phyloP scores from a whole-genome alignment of 2,113 vertebrate species.

The Phocoena phocoena region DNA sequence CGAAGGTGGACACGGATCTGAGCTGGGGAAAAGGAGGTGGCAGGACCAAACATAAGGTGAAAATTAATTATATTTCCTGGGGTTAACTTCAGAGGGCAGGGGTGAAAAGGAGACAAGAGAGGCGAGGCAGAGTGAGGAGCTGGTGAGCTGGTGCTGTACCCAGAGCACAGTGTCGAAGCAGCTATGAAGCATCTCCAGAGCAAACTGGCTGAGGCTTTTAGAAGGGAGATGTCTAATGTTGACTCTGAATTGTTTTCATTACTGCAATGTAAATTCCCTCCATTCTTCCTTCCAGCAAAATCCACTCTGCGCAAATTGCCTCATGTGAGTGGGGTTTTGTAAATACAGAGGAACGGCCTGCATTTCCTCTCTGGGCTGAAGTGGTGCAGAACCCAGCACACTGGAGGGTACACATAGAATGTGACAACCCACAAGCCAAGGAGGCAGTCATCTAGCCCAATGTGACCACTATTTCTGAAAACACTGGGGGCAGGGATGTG shows the following conservation, averaged over 20 bases:
- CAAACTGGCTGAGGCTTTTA: not conserved
- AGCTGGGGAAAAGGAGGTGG: not conserved
- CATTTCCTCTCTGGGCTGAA: not conserved
- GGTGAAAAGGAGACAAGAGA: not conserved
- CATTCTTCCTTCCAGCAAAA: not conserved
- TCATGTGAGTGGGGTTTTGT: not conserved
- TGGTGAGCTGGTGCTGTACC: accelerated
- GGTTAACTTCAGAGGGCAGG: not conserved
- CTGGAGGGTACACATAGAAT: not conserved
- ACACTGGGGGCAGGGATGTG: not conserved
- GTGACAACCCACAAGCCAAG: not conserved
- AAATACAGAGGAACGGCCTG: not conserved
- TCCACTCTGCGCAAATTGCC: not conserved
- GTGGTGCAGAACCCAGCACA: not conserved
- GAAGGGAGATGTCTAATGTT: not conserved
- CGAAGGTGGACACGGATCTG: not conserved
- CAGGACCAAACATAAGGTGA: not conserved
- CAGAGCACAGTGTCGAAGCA: not conserved
- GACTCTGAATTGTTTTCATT: not conserved
- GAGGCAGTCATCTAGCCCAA: not conserved
- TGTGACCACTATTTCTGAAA: not conserved
- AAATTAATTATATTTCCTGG: not conserved
- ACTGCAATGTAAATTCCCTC: not conserved
- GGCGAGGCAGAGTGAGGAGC: accelerated
- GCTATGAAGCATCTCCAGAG: not conserved